A percentile compares a stretch with the other conserved stretches of the same genome.
Evolutionary conservation across 2,113 vertebrate species (phyloP).

Genomic region (Paradoxurus hermaphroditus): DNA sequence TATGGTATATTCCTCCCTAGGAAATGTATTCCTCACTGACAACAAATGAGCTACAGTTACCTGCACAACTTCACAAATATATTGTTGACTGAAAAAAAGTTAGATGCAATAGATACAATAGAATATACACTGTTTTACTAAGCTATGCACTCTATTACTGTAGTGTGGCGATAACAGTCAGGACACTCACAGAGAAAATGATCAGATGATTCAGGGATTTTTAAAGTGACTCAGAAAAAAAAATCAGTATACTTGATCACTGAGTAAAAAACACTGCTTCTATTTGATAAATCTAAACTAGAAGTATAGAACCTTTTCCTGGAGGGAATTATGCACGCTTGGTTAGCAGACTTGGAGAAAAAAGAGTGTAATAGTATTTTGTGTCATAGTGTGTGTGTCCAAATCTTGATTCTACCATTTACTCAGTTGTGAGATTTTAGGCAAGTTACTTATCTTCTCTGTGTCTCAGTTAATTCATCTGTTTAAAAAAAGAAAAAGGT

Average conservation of each 20-base stretch:
- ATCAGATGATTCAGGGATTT: not conserved
- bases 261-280: not conserved
- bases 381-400: not conserved
- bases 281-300: not conserved
- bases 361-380: not conserved
- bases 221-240: not conserved
- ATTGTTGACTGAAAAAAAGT: not conserved
- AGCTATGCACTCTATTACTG: not conserved
- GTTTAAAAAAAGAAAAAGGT: not conserved
- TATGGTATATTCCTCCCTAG: not conserved
- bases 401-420: not conserved
- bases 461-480: not conserved
- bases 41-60: not conserved
- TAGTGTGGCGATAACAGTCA: not conserved
- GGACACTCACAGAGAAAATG: not conserved
- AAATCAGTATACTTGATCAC: not conserved
- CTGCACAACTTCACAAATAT: not conserved
- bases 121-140: not conserved
- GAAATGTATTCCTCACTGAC: not conserved
- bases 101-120: not conserved
- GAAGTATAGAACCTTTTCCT: not conserved
- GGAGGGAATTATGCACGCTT: not conserved
- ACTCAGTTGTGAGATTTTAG: not conserved
- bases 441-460: not conserved
- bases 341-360: not conserved